A percentile compares a stretch with the other conserved stretches of the same genome.
These are phyloP conservation scores for Pocillopora grandis DNA, from an alignment of 92 coral and sea anemone species.

Conservation along the genomic window DNA sequence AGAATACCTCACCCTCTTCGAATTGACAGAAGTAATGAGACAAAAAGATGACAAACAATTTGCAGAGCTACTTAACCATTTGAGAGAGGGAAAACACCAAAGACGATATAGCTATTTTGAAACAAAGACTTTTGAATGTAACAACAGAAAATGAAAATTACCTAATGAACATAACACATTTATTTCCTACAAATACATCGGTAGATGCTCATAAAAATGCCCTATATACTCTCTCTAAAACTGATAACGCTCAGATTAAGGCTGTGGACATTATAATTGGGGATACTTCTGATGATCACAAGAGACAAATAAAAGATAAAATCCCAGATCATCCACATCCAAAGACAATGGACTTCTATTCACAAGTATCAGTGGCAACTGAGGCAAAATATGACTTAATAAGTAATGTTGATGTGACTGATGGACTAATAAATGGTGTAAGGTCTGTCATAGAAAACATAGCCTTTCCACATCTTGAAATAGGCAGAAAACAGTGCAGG, in stretches of 20 bases:
- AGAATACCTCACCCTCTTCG: conserved; percentile 42
- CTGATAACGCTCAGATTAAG: conserved; percentile 55
- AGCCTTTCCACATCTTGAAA: conserved; percentile 42
- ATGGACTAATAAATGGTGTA: conserved; percentile 82
- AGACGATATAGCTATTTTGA: conserved; percentile 44
- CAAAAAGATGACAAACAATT: conserved; percentile 68
- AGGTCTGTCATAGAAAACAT: conserved; percentile 57
- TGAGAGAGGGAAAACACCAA: conserved; percentile 71
- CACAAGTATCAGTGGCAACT: conserved; percentile 36
- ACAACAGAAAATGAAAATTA: conserved; percentile 37
- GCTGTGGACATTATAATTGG: conserved; percentile 65
- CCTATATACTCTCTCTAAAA: conserved; percentile 22
- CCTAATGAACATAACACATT: conserved; percentile 56
- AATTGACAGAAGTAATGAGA: conserved; percentile 64
- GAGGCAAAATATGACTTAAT: conserved; percentile 71
- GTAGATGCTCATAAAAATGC: conserved; percentile 56
- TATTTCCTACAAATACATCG: conserved; percentile 53
- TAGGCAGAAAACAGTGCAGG: conserved; percentile 50
- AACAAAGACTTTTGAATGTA: conserved; percentile 44
- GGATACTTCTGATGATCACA: conserved; percentile 60
- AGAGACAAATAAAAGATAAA: conserved; percentile 40
- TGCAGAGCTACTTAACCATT: conserved; percentile 76
- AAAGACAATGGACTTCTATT: conserved; percentile 62
- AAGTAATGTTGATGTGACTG: conserved; percentile 58
- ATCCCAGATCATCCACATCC: conserved; percentile 56